Percentiles rank a stretch among this genome's conserved stretches.
phyloP scores from a whole-genome alignment of 2,113 vertebrate species.

The Pachycephala philippinensis region DNA sequence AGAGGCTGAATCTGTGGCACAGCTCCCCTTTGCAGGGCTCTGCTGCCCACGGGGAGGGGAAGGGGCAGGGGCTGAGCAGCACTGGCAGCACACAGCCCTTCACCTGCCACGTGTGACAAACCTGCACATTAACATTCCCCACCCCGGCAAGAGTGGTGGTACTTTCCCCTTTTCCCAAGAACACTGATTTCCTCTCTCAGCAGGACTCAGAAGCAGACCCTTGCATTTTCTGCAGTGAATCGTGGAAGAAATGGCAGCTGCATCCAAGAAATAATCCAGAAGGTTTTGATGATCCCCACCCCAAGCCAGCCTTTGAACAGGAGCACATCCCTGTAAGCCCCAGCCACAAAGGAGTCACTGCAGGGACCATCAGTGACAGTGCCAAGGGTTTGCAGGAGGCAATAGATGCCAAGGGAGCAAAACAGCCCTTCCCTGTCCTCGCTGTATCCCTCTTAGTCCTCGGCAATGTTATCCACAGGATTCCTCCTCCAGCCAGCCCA shows the following conservation, averaged over 20 bases:
- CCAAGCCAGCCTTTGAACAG: neutral
- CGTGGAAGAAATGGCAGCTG: neutral
- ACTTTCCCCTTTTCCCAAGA: neutral
- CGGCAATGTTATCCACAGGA: neutral
- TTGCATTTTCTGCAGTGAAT: accelerated
- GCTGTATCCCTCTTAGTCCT: neutral
- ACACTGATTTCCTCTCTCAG: neutral
- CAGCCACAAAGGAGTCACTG: neutral
- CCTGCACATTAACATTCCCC: neutral
- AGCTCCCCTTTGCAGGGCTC: neutral
- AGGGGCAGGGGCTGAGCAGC: neutral
- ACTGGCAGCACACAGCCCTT: neutral
- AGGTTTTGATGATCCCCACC: neutral
- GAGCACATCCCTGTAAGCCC: accelerated
- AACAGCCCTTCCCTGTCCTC: neutral
- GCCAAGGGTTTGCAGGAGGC: neutral
- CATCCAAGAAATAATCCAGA: neutral
- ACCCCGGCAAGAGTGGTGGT: too few species aligned
- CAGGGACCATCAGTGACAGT: neutral
- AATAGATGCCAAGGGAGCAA: neutral
- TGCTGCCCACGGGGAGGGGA: neutral
- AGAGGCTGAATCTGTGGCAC: neutral
- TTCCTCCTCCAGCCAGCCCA: neutral
- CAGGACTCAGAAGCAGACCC: neutral
- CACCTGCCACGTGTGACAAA: neutral